phyloP scores from a whole-genome alignment of 92 coral and sea anemone genomes.

The Zoanthus sansibaricus region DNA sequence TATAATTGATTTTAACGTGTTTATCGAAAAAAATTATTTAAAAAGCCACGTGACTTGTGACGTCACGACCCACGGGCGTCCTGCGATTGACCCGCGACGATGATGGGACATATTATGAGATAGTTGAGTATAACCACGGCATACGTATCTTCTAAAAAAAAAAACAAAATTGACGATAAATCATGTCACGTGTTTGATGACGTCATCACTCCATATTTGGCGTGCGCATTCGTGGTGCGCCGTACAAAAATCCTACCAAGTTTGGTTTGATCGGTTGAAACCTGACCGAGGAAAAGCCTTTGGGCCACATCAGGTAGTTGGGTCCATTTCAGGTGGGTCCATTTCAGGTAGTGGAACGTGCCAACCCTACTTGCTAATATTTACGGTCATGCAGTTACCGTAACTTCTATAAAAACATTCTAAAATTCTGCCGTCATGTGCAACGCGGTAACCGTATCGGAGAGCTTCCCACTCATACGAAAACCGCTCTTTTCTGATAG shows the following conservation, averaged over 20 bases:
- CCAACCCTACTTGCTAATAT: constrained; percentile 5
- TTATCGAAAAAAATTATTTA: constrained; percentile 1
- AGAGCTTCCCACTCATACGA: constrained; percentile 6
- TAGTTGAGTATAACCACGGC: constrained; percentile 6
- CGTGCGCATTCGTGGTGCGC: constrained; percentile 9
- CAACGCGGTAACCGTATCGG: constrained; percentile 8
- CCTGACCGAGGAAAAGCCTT: constrained; percentile 7
- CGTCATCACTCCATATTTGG: constrained; percentile 6
- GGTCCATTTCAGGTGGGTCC: constrained; percentile 8
- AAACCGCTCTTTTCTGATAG: constrained; percentile 5
- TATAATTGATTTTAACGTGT: constrained; percentile 1
- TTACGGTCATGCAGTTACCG: constrained; percentile 6
- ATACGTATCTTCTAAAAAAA: constrained; percentile 2
- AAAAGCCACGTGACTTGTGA: constrained; percentile 6
- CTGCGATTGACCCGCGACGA: constrained; percentile 9
- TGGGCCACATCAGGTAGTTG: constrained; percentile 7
- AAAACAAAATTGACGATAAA: constrained; percentile 1
- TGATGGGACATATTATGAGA: constrained; percentile 1
- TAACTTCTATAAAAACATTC: constrained; percentile 1
- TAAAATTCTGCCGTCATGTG: constrained; percentile 5
- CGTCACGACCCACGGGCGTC: constrained; percentile 10
- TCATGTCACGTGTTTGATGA: constrained; percentile 5
- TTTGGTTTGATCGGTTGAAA: constrained; percentile 4
- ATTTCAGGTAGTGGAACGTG: constrained; percentile 6
- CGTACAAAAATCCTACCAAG: constrained; percentile 5